A percentile compares a stretch with the other conserved stretches of the same genome.
Evolutionary conservation across 2,113 vertebrate species (phyloP).

Genomic region (Psophia crepitans): DNA sequence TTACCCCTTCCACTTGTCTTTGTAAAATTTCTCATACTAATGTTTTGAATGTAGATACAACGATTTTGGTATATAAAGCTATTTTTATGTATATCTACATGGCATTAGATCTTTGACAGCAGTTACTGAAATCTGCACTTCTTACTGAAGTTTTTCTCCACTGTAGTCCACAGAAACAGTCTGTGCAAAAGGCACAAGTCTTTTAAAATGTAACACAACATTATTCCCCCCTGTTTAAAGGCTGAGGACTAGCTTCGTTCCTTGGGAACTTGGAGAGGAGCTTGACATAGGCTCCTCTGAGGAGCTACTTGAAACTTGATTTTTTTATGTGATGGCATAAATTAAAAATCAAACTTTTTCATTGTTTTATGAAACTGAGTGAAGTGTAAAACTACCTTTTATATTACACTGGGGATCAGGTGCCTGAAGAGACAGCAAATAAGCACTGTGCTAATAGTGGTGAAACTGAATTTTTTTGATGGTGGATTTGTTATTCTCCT

Average conservation of each 20-base stretch:
- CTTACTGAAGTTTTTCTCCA: not conserved
- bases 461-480: not conserved
- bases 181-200: not conserved
- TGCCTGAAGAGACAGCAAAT: not conserved
- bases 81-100: not conserved
- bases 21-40: not conserved
- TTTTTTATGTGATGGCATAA: not conserved
- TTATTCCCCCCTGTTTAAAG: not conserved
- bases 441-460: not conserved
- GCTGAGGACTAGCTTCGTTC: not conserved
- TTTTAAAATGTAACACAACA: not conserved
- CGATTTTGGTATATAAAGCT: not conserved
- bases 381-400: not conserved
- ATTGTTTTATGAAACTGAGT: not conserved
- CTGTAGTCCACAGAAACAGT: not conserved
- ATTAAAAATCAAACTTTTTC: not conserved
- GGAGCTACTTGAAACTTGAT: not conserved
- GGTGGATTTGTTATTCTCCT: not conserved
- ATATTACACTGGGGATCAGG: not conserved
- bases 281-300: not conserved
- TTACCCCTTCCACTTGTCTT: not conserved
- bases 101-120: not conserved
- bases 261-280: not conserved
- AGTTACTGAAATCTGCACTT: not conserved
- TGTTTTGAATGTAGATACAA: not conserved